Percentiles rank a stretch among this genome's conserved stretches.
These are phyloP conservation scores for Nephrotoma guestfalica DNA, from an alignment of 2,888 invertebrate genomes.

Conservation along the genomic window DNA sequence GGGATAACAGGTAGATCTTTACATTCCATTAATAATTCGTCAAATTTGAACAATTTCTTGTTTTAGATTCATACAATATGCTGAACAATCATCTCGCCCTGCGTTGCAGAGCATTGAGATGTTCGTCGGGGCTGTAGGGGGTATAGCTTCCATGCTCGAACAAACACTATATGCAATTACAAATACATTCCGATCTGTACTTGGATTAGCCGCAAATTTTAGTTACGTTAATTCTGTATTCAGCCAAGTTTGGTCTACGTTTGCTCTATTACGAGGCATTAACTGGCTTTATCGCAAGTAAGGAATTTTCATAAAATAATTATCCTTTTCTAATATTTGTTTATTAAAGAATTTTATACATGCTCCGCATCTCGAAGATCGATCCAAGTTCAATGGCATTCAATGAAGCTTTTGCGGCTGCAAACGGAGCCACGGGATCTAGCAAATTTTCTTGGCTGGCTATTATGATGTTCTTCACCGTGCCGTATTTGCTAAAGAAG, in stretches of 20 bases:
- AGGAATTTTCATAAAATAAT: conserved; percentile 7
- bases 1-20: conserved; percentile 19
- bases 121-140: conserved; percentile 78
- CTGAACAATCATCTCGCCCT: conserved; percentile 80
- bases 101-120: conserved; percentile 93
- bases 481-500: conserved; percentile 82
- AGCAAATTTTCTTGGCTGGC: conserved; percentile 60
- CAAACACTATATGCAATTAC: conserved; percentile 92
- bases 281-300: conserved; percentile 64
- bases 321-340: background rate
- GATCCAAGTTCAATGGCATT: conserved; percentile 31
- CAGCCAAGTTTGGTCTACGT: conserved; percentile 72
- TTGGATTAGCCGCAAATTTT: conserved; percentile 93
- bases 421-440: conserved; percentile 26
- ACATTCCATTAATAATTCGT: background rate
- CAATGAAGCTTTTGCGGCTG: conserved; percentile 33
- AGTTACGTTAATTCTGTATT: conserved; percentile 69
- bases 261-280: conserved; percentile 65
- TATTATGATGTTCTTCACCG: conserved; percentile 76
- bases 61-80: conserved; percentile 60
- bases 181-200: conserved; percentile 86
- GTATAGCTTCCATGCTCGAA: conserved; percentile 92
- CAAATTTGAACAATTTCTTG: background rate
- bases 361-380: conserved; percentile 26
- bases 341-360: conserved; percentile 24